Conservation (phyloP, 2,888 invertebrate species). For the Steinernema scapterisci region DNA sequence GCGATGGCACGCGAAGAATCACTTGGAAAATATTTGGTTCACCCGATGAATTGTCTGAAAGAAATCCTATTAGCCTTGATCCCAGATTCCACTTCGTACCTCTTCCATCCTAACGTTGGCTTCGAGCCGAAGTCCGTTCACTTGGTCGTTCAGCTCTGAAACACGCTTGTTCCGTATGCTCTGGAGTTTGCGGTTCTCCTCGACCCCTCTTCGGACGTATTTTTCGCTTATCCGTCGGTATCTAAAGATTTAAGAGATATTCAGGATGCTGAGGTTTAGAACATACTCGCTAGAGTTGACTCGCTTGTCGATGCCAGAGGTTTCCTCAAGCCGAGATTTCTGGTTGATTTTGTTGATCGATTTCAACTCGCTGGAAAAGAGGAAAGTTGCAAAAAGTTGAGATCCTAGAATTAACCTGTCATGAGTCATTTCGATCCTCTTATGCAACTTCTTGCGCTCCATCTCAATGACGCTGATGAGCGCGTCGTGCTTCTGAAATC, state of each 20-base stretch:
- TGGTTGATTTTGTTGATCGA: slow-evolving; percentile 51
- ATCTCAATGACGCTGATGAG: slow-evolving; percentile 37
- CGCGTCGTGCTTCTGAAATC: slow-evolving; percentile 40
- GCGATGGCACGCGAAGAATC: slow-evolving; percentile 28
- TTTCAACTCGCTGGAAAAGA: slow-evolving; percentile 44
- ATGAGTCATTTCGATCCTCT: slow-evolving; percentile 42
- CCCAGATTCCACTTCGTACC: slow-evolving; percentile 35
- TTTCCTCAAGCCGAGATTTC: slow-evolving; percentile 46
- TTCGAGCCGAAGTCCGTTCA: slow-evolving; percentile 40
- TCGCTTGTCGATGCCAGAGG: slow-evolving; percentile 49
- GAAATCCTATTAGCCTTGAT: neutral
- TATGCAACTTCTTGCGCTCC: slow-evolving; percentile 40
- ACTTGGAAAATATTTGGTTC: slow-evolving; percentile 26
- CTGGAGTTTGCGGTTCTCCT: slow-evolving; percentile 46
- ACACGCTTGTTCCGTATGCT: slow-evolving; percentile 46
- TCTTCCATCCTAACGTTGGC: slow-evolving; percentile 40
- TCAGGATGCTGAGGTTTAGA: no score
- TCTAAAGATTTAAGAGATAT: no score
- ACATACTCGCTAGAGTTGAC: slow-evolving; percentile 45
- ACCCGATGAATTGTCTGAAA: slow-evolving; percentile 31
- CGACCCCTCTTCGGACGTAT: slow-evolving; percentile 50
- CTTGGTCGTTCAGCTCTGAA: slow-evolving; percentile 45
- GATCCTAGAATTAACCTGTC: slow-evolving; percentile 33
- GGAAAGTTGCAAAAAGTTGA: neutral
- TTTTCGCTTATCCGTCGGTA: slow-evolving; percentile 51